Evolutionary conservation across 2,113 vertebrate species (phyloP).

Genomic region (Hippopotamus amphibius): DNA sequence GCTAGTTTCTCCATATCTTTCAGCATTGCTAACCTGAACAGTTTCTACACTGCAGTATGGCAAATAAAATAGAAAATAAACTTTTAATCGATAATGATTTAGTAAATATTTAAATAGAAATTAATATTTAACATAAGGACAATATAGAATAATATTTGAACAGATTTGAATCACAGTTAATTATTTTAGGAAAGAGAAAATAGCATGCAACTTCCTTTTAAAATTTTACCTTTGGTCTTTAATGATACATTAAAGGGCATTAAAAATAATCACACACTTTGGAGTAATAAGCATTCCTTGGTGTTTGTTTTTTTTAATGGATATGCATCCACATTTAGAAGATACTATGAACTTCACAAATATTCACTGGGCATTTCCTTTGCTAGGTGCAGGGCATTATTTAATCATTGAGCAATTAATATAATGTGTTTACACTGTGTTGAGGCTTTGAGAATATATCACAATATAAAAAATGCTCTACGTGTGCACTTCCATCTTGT

Average conservation of each 20-base stretch:
- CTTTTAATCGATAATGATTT: not conserved
- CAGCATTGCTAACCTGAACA: not conserved
- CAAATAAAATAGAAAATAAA: constrained; percentile 46
- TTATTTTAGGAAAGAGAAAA: constrained; percentile 44
- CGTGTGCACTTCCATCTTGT: not conserved
- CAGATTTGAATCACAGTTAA: constrained; percentile 5
- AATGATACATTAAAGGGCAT: not conserved
- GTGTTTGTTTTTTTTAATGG: constrained; percentile 1
- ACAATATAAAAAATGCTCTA: not conserved
- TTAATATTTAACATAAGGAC: constrained; percentile 7
- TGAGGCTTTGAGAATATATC: not conserved
- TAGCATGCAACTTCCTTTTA: not conserved
- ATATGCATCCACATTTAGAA: not conserved
- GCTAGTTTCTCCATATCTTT: not conserved
- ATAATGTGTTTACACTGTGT: not conserved
- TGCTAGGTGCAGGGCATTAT: not conserved
- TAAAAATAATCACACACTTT: constrained; percentile 8
- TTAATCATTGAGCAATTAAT: constrained; percentile 43
- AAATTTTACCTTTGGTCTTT: constrained; percentile 36
- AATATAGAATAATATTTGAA: constrained; percentile 61
- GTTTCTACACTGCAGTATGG: not conserved
- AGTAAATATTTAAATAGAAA: constrained; percentile 41
- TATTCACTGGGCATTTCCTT: not conserved
- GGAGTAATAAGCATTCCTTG: constrained; percentile 29
- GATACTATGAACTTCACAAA: constrained; percentile 36